These are phyloP conservation scores for Acleris sparsana DNA, from an alignment of 2,888 invertebrate species.

Conservation along the genomic window DNA sequence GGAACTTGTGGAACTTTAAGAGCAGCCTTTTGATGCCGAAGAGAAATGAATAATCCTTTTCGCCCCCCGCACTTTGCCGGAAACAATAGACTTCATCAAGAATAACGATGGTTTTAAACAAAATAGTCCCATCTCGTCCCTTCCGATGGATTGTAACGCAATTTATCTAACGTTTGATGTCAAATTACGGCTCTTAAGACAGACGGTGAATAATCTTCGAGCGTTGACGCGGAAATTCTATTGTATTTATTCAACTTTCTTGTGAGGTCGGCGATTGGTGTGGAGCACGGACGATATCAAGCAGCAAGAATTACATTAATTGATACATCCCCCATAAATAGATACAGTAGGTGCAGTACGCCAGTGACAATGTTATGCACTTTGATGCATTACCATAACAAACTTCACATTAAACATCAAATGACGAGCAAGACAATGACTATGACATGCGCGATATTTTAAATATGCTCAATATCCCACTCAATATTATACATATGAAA, in stretches of 20 bases:
- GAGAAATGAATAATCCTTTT: conserved; percentile 77
- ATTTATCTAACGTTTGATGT: conserved; percentile 44
- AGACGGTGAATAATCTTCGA: conserved; percentile 35
- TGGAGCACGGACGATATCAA: not conserved
- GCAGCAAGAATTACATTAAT: no score
- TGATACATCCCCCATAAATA: no score
- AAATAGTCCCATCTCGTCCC: conserved; percentile 60
- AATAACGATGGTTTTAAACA: conserved; percentile 76
- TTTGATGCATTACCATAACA: no score
- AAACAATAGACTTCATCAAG: conserved; percentile 78
- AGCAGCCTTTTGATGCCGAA: conserved; percentile 64
- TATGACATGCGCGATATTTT: no score
- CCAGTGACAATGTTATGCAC: no score
- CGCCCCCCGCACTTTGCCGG: conserved; percentile 58
- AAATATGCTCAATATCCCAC: no score
- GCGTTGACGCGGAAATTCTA: conserved; percentile 23
- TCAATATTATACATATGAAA: no score
- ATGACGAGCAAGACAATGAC: no score
- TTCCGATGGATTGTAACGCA: conserved; percentile 43
- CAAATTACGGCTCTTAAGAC: conserved; percentile 43
- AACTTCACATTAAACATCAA: no score
- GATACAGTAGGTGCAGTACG: no score
- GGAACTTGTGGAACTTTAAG: conserved; percentile 59
- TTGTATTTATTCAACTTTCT: conserved; percentile 18
- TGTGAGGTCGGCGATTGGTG: not conserved